phyloP scores from a whole-genome alignment of 2,797 vertebrate genomes.

The Falco naumanni region DNA sequence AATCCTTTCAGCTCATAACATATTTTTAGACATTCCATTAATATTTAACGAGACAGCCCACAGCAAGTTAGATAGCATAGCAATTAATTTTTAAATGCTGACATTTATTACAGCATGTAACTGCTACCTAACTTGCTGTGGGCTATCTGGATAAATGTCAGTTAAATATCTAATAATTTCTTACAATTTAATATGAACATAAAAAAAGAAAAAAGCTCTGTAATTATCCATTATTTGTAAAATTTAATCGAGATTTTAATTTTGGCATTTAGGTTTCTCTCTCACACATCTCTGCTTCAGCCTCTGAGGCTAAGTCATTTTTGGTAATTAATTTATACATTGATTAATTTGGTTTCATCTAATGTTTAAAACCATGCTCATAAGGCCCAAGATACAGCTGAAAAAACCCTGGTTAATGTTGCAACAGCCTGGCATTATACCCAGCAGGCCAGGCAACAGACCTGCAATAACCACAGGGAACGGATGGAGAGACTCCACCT shows the following conservation, averaged over 20 bases:
- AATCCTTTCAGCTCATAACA: constrained; percentile 56
- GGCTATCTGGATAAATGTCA: constrained; percentile 76
- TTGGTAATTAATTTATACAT: constrained; percentile 67
- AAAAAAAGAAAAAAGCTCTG: background rate
- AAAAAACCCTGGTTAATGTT: background rate
- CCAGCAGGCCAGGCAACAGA: rapidly evolving
- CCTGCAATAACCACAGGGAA: background rate
- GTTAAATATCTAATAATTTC: constrained; percentile 69
- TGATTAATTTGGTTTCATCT: constrained; percentile 63
- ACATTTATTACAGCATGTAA: constrained; percentile 72
- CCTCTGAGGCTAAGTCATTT: constrained; percentile 49
- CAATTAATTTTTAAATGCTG: constrained; percentile 70
- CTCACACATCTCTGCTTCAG: background rate
- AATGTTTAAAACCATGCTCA: constrained; percentile 7
- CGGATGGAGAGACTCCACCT: rapidly evolving
- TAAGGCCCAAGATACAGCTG: background rate
- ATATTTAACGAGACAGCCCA: constrained; percentile 67
- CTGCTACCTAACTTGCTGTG: constrained; percentile 66
- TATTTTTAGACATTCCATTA: constrained; percentile 51
- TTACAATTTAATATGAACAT: constrained; percentile 51
- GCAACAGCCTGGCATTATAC: background rate
- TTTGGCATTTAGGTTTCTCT: background rate
- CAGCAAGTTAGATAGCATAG: constrained; percentile 73
- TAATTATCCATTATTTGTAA: constrained; percentile 68
- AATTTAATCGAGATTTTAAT: constrained; percentile 62